A percentile compares a stretch with the other conserved stretches of the same genome.
These are phyloP conservation scores for Schmidtea mediterranea DNA, from an alignment of 1,140 invertebrate genomes.

Conservation along the genomic window DNA sequence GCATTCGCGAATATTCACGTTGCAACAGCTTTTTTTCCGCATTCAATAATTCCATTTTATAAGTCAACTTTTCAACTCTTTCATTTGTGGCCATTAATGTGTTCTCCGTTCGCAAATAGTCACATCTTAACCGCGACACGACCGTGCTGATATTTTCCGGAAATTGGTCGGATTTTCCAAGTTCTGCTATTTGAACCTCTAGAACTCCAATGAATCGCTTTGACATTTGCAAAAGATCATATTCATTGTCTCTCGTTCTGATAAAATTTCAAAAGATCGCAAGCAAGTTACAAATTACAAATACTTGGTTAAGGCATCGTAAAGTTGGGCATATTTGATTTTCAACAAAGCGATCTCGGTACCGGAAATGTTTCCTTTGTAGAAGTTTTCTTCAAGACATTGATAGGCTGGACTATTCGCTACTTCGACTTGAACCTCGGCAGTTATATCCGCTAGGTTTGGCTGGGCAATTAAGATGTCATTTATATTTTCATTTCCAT, in stretches of 20 bases:
- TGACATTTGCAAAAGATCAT: slow-evolving; percentile 15
- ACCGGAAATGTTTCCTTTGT: slow-evolving; percentile 23
- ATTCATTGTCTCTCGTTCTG: slow-evolving; percentile 20
- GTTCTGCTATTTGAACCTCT: slow-evolving; percentile 16
- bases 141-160: slow-evolving; percentile 22
- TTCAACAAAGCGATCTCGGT: slow-evolving; percentile 23
- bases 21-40: background rate
- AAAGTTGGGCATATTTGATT: slow-evolving; percentile 24
- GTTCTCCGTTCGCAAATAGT: slow-evolving; percentile 21
- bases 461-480: no score
- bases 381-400: slow-evolving; percentile 17
- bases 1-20: slow-evolving; percentile 8
- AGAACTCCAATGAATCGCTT: slow-evolving; percentile 16
- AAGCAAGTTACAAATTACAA: background rate
- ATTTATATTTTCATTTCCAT: no score
- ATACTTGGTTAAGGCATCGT: slow-evolving; percentile 16
- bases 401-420: slow-evolving; percentile 8
- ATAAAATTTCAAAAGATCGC: background rate
- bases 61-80: slow-evolving; percentile 21
- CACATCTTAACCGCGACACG: slow-evolving; percentile 18
- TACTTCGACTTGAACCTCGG: background rate
- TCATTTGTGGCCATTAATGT: slow-evolving; percentile 20
- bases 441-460: no score
- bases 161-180: slow-evolving; percentile 24
- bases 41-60: slow-evolving; percentile 19